Percentiles rank a stretch among this genome's conserved stretches.
These are phyloP conservation scores for Diaphora mendica DNA, from an alignment of 2,888 invertebrate species.

Conservation along the genomic window DNA sequence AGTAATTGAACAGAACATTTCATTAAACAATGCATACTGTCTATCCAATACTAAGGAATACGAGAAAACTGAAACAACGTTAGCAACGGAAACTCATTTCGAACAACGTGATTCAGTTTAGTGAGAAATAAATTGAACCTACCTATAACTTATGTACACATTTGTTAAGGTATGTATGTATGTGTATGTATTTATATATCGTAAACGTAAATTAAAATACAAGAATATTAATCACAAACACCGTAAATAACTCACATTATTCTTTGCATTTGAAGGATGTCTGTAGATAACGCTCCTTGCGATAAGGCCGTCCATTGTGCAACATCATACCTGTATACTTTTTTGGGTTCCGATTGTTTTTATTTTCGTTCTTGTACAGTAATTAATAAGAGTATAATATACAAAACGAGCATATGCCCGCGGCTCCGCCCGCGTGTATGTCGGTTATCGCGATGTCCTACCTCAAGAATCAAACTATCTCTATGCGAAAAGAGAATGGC, in stretches of 20 bases:
- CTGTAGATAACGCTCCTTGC: not conserved
- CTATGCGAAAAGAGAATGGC: too few relatives aligned
- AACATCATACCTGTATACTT: too few relatives aligned
- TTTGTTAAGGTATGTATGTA: not conserved
- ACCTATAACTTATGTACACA: too few relatives aligned
- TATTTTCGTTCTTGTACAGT: too few relatives aligned
- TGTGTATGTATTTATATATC: not conserved
- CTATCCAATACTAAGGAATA: too few relatives aligned
- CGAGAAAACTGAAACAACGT: not conserved
- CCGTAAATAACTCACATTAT: not conserved
- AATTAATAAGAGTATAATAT: not conserved
- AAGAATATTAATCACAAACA: not conserved
- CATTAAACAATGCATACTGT: too few relatives aligned
- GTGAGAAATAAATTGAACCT: too few relatives aligned
- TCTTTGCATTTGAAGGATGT: not conserved
- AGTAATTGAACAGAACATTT: too few relatives aligned
- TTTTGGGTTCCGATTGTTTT: too few relatives aligned
- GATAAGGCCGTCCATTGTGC: not conserved
- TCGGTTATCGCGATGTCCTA: too few relatives aligned
- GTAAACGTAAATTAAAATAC: not conserved
- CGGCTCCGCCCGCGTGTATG: too few relatives aligned
- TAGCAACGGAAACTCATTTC: not conserved
- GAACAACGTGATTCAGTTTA: not conserved
- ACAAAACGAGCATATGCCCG: not conserved
- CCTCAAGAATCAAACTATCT: too few relatives aligned